Evolutionary conservation across 2,888 invertebrate genomes (phyloP).

Genomic region (Hirtodrosophila histrioides): DNA sequence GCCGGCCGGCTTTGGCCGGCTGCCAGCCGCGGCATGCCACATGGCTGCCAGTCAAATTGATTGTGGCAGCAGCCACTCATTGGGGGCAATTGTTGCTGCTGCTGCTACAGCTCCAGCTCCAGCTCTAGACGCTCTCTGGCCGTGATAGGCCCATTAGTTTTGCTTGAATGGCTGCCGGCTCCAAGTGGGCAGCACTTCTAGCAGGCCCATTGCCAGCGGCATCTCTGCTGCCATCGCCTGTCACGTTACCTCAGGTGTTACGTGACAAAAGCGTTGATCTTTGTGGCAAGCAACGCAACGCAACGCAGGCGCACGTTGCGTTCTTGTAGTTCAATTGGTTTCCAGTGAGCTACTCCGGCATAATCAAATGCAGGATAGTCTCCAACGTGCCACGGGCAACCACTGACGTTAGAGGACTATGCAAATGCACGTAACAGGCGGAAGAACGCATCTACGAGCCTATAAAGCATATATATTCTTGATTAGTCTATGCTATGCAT

Average conservation of each 20-base stretch:
- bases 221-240: conserved; percentile 14
- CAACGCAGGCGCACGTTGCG: too few species aligned
- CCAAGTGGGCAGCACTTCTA: conserved; percentile 43
- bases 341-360: too few species aligned
- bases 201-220: conserved; percentile 9
- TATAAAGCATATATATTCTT: too few species aligned
- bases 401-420: too few species aligned
- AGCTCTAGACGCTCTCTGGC: conserved; percentile 22
- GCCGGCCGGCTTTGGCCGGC: conserved; percentile 28
- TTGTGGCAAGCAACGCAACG: too few species aligned
- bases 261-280: conserved; percentile 21
- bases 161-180: conserved; percentile 29
- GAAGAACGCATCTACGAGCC: too few species aligned
- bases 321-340: too few species aligned
- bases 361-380: too few species aligned
- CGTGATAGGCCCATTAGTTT: conserved; percentile 44
- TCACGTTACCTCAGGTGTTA: conserved; percentile 26
- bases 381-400: too few species aligned
- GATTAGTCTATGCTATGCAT: too few species aligned
- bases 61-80: conserved; percentile 55
- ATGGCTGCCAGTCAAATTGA: conserved; percentile 48
- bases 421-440: too few species aligned
- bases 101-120: too few species aligned
- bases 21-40: conserved; percentile 28
- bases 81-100: conserved; percentile 51